Evolutionary conservation across 2,113 vertebrate species (phyloP).

Genomic region (Fregetta grallaria): DNA sequence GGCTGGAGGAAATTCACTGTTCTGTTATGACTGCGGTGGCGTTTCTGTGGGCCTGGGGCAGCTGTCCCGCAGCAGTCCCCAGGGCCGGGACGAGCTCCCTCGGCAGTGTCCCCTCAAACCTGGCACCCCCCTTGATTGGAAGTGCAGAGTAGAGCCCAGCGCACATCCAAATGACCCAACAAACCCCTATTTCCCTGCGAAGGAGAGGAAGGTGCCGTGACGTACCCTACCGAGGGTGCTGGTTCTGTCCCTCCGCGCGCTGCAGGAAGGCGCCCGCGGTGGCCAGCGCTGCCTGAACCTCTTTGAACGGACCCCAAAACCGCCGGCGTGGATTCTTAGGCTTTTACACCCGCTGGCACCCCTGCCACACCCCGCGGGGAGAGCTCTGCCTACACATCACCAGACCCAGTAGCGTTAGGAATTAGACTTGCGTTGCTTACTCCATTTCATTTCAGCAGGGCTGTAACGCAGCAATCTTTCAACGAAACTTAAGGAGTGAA

Average conservation of each 20-base stretch:
- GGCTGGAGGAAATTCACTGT: background rate
- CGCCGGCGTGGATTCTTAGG: accelerated
- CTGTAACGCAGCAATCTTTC: accelerated
- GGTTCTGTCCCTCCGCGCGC: background rate
- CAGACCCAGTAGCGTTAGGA: background rate
- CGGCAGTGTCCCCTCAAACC: background rate
- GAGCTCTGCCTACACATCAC: background rate
- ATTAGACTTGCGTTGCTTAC: background rate
- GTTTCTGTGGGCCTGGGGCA: background rate
- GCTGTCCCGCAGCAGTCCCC: background rate
- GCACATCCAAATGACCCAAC: background rate
- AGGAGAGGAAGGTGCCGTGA: background rate
- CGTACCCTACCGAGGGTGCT: accelerated
- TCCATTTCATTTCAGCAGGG: background rate
- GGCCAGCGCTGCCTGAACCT: background rate
- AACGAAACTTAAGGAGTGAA: background rate
- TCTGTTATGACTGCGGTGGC: background rate
- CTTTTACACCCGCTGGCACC: background rate
- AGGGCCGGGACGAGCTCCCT: accelerated
- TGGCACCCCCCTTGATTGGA: background rate
- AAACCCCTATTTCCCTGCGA: accelerated
- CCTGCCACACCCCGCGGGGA: background rate
- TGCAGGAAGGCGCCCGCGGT: accelerated
- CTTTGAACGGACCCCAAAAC: background rate
- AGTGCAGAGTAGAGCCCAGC: background rate